Conservation (phyloP, 2,888 invertebrate species). For the Agrotis puta region DNA sequence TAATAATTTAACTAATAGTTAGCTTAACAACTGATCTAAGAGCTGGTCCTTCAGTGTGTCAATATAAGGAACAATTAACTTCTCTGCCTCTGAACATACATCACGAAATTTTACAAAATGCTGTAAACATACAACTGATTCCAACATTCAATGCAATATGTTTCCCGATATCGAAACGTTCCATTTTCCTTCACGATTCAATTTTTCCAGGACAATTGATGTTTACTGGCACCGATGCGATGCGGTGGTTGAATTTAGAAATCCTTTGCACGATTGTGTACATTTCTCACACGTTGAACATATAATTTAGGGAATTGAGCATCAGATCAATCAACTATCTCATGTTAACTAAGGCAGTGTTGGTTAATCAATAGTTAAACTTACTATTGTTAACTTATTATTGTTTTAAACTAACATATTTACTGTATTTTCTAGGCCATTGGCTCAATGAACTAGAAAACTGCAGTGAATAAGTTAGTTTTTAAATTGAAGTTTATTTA, state of each 20-base stretch:
- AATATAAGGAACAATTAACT: background rate
- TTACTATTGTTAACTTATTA: no score
- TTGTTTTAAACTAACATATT: no score
- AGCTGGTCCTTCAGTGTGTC: background rate
- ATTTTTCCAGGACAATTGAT: conserved; percentile 44
- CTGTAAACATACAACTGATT: conserved; percentile 15
- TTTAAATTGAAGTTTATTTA: no score
- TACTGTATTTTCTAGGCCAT: no score
- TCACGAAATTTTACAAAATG: background rate
- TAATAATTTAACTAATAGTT: no score
- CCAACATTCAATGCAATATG: conserved; percentile 41
- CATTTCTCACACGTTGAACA: background rate
- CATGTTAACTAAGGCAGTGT: no score
- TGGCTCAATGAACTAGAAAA: no score
- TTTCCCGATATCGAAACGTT: conserved; percentile 38
- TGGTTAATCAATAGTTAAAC: no score
- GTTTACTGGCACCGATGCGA: conserved; percentile 10
- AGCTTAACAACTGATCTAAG: no score
- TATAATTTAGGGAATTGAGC: background rate
- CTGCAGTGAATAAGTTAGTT: no score
- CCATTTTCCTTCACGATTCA: conserved; percentile 32
- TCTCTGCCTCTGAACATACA: background rate
- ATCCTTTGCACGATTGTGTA: background rate
- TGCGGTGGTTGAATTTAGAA: conserved; percentile 3
- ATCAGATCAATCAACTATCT: no score